Percentiles rank a stretch among this genome's conserved stretches.
Conservation (phyloP, 2,113 vertebrate species). For the Leiothrix lutea region DNA sequence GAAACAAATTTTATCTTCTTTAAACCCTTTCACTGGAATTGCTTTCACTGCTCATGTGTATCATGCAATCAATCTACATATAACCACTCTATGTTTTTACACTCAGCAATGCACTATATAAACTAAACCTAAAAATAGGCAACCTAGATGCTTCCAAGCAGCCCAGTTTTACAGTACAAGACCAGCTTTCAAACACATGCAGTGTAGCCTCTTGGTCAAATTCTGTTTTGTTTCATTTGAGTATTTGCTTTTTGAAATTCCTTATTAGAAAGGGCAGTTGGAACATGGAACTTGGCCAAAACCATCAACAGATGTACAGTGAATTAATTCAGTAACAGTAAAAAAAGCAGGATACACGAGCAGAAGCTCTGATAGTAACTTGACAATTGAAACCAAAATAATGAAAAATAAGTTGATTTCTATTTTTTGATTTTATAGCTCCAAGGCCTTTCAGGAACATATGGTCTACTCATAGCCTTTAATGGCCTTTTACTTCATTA, state of each 20-base stretch:
- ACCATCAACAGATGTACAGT: conserved; percentile 33
- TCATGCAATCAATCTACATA: neutral
- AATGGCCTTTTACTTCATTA: conserved; percentile 8
- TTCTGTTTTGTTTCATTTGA: neutral
- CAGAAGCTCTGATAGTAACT: neutral
- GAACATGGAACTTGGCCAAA: conserved; percentile 28
- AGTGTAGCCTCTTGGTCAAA: neutral
- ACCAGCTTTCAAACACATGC: neutral
- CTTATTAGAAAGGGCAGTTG: conserved; percentile 1
- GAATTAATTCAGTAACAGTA: conserved; percentile 40
- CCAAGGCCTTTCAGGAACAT: neutral
- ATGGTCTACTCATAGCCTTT: neutral
- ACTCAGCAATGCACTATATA: neutral
- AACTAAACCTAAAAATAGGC: neutral
- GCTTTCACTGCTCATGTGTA: neutral
- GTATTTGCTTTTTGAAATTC: neutral
- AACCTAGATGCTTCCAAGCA: neutral
- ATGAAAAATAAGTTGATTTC: neutral
- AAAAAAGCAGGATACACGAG: neutral
- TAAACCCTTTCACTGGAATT: neutral
- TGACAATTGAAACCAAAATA: neutral
- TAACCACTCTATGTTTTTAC: neutral
- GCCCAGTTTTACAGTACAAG: neutral
- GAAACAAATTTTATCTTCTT: neutral
- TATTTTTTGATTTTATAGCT: neutral